Evolutionary conservation across 2,888 invertebrate species (phyloP).

Genomic region (Pammene aurita): DNA sequence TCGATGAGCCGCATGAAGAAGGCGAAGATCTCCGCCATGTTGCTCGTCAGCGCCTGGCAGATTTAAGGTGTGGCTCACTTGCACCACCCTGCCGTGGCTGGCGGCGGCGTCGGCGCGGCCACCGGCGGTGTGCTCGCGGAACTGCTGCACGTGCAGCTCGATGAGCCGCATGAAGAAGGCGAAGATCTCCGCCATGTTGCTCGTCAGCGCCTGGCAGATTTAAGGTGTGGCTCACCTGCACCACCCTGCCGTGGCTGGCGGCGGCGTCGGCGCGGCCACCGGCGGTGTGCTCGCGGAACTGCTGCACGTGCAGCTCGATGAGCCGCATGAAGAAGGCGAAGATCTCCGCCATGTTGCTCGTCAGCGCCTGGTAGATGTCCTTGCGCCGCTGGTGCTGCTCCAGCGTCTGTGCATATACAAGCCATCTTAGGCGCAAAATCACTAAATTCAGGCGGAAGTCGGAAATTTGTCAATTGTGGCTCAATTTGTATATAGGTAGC

Average conservation of each 20-base stretch:
- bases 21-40: slow-evolving; percentile 94
- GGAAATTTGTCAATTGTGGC: too few species aligned
- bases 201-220: slow-evolving; percentile 69
- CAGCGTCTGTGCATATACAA: slow-evolving; percentile 83
- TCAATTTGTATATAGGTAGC: too few species aligned
- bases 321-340: slow-evolving; percentile 92
- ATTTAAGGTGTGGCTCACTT: slow-evolving; percentile 66
- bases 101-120: slow-evolving; percentile 86
- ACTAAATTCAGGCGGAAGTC: too few species aligned
- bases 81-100: slow-evolving; percentile 90
- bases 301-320: slow-evolving; percentile 82
- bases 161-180: slow-evolving; percentile 92
- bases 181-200: slow-evolving; percentile 94
- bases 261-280: too few species aligned
- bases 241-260: too few species aligned
- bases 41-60: slow-evolving; percentile 80
- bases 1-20: slow-evolving; percentile 92
- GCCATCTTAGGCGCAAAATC: too few species aligned
- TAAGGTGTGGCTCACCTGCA: too few species aligned
- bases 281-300: too few species aligned
- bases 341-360: slow-evolving; percentile 93
- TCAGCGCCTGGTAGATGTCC: slow-evolving; percentile 95
- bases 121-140: slow-evolving; percentile 85
- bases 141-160: slow-evolving; percentile 90
- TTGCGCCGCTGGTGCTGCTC: slow-evolving; percentile 94